These are phyloP conservation scores for Trachelus tabidus DNA, from an alignment of 2,888 invertebrate genomes.

Conservation along the genomic window DNA sequence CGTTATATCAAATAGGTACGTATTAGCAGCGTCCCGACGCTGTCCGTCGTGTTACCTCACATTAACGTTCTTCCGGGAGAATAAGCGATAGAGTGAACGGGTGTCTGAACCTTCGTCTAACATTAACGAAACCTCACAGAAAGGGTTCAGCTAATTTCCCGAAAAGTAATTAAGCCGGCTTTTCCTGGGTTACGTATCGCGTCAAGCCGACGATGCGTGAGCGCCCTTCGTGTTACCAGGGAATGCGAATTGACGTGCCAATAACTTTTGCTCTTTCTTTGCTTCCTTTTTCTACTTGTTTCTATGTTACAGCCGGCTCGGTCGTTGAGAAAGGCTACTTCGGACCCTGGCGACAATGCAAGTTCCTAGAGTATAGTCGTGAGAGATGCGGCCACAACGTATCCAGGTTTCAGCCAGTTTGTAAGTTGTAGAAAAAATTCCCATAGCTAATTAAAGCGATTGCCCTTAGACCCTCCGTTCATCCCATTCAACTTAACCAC, in stretches of 20 bases:
- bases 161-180: neutral
- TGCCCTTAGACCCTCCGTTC: neutral
- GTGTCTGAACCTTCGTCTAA: neutral
- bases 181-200: neutral
- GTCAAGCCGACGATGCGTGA: neutral
- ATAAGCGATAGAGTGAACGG: neutral
- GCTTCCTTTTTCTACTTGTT: constrained; percentile 8
- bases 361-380: constrained; percentile 81
- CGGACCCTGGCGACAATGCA: constrained; percentile 90
- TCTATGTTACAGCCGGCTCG: constrained; percentile 70
- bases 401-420: constrained; percentile 81
- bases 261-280: neutral
- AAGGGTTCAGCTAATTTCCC: neutral
- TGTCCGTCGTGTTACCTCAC: neutral
- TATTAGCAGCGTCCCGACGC: neutral
- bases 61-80: neutral
- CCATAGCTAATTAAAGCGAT: neutral
- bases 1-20: neutral
- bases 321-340: constrained; percentile 86
- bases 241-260: neutral
- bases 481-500: neutral
- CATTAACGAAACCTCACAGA: neutral
- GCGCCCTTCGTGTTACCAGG: neutral
- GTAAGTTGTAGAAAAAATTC: constrained; percentile 69
- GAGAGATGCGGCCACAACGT: constrained; percentile 84